A percentile compares a stretch with the other conserved stretches of the same genome.
Conservation (phyloP, 2,888 invertebrate genomes). For the Drosophila emarginata region DNA sequence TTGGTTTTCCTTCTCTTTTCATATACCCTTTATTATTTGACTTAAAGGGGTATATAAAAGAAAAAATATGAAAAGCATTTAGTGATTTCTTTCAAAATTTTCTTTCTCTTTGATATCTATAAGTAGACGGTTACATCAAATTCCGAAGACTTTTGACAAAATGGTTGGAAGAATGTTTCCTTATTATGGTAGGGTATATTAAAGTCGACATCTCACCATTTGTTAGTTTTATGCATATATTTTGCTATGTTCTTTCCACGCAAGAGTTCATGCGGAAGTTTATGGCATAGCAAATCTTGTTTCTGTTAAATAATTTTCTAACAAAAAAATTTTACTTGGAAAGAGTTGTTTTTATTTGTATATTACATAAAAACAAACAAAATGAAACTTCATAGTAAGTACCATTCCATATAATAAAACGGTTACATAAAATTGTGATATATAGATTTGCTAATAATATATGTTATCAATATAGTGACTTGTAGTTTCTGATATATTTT, state of each 20-base stretch:
- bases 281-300: not conserved
- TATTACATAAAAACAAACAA: not conserved
- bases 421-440: no score
- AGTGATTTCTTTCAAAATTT: no score
- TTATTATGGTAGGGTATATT: not conserved
- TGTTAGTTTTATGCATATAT: not conserved
- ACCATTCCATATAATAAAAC: not conserved
- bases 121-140: no score
- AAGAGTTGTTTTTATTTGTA: not conserved
- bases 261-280: slow-evolving; percentile 8
- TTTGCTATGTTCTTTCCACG: not conserved
- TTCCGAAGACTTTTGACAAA: not conserved
- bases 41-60: no score
- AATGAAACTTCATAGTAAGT: not conserved
- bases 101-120: no score
- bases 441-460: no score
- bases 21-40: not conserved
- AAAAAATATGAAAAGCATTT: no score
- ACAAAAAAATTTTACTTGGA: not conserved
- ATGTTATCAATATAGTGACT: no score
- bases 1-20: slow-evolving; percentile 31
- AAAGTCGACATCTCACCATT: not conserved
- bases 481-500: no score
- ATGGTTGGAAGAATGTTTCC: no score
- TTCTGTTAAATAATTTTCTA: not conserved